Evolutionary conservation across 2,113 vertebrate genomes (phyloP).

Genomic region (Zonotrichia leucophrys): DNA sequence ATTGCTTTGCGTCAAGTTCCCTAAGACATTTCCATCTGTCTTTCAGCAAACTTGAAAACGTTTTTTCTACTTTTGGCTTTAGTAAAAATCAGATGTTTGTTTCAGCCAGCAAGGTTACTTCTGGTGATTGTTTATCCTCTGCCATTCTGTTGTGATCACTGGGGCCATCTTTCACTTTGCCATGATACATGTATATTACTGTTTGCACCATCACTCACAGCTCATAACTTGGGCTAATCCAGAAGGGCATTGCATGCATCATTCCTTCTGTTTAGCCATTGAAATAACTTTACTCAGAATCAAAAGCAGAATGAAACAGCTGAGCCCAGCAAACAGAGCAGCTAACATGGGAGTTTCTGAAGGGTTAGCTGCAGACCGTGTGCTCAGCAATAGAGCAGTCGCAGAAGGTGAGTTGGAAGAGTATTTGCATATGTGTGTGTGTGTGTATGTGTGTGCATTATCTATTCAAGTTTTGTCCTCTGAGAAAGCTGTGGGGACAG

Average conservation of each 20-base stretch:
- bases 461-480: not conserved
- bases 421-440: not conserved
- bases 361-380: not conserved
- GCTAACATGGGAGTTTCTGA: constrained; percentile 26
- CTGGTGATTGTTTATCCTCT: constrained; percentile 22
- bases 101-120: constrained; percentile 17
- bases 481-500: not conserved
- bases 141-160: constrained; percentile 11
- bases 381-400: not conserved
- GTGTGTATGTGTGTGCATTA: not conserved
- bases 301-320: constrained; percentile 45
- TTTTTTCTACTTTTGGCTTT: constrained; percentile 23
- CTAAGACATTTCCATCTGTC: constrained; percentile 50
- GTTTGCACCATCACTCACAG: constrained; percentile 10
- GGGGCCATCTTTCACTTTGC: not conserved
- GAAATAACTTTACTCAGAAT: constrained; percentile 54
- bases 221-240: constrained; percentile 34
- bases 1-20: constrained; percentile 63
- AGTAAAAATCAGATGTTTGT: not conserved
- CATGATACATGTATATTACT: constrained; percentile 30
- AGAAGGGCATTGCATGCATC: not conserved
- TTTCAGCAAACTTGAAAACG: constrained; percentile 31
- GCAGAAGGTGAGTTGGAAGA: not conserved
- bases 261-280: constrained; percentile 36
- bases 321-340: constrained; percentile 44